Conservation (phyloP, 2,113 vertebrate species). For the Labrus mixtus region DNA sequence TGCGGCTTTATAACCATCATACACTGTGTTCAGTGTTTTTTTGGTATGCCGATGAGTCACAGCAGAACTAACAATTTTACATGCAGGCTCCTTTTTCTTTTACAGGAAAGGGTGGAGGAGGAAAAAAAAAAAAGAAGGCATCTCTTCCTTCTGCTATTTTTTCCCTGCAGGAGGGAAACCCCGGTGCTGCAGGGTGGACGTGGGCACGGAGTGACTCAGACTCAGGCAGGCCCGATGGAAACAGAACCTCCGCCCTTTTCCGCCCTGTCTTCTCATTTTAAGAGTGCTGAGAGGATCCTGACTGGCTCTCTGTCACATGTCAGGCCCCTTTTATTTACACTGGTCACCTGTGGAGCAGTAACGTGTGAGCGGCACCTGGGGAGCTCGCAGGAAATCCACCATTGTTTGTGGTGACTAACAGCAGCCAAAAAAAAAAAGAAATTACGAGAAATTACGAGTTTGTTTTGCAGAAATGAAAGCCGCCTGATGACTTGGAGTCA, state of each 20-base stretch:
- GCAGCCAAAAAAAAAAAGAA: constrained; percentile 15
- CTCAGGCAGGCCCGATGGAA: constrained; percentile 35
- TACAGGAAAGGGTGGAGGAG: constrained; percentile 68
- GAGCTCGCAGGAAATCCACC: constrained; percentile 37
- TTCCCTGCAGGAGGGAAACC: constrained; percentile 61
- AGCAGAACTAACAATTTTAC: constrained; percentile 54
- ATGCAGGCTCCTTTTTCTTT: constrained; percentile 9
- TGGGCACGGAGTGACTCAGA: constrained; percentile 70
- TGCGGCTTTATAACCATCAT: not conserved
- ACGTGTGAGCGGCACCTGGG: constrained; percentile 23
- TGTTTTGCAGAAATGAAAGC: constrained; percentile 17
- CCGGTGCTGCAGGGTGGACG: not conserved
- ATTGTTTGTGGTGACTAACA: constrained; percentile 47
- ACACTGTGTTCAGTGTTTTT: constrained; percentile 23
- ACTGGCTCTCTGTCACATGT: not conserved
- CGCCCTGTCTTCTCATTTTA: constrained; percentile 13
- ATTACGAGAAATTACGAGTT: not conserved
- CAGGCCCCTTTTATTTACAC: not conserved
- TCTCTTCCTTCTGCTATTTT: constrained; percentile 58
- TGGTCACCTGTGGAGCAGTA: constrained; percentile 10
- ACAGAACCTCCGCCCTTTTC: constrained; percentile 64
- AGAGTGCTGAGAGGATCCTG: not conserved
- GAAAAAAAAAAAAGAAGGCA: constrained; percentile 33
- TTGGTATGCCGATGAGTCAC: constrained; percentile 51
- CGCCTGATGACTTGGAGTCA: not conserved